These are phyloP conservation scores for Paguma larvata DNA, from an alignment of 2,797 vertebrate species.

Conservation along the genomic window DNA sequence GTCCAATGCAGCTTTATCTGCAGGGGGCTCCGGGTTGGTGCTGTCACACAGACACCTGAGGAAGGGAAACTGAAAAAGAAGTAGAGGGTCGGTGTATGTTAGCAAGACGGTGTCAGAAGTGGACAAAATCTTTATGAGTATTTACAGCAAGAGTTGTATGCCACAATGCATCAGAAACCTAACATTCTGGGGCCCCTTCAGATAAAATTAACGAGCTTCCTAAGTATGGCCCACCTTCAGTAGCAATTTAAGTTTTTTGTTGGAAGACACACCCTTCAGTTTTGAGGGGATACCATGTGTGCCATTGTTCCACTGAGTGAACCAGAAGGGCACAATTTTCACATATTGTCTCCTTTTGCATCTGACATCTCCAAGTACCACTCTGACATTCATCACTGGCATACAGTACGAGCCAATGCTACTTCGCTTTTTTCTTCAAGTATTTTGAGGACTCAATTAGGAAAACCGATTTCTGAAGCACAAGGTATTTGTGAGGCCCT, in stretches of 20 bases:
- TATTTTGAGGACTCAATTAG: neutral
- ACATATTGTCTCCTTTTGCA: neutral
- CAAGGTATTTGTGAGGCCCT: neutral
- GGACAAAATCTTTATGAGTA: neutral
- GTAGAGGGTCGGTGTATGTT: fast-evolving
- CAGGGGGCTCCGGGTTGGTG: constrained; percentile 23
- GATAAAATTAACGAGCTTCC: neutral
- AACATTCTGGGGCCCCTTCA: neutral
- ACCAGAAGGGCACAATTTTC: neutral
- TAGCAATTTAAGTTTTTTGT: neutral
- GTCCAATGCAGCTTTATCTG: constrained; percentile 10
- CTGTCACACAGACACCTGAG: constrained; percentile 23
- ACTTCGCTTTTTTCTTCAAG: neutral
- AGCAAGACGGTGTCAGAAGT: neutral
- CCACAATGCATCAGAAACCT: neutral
- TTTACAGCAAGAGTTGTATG: neutral
- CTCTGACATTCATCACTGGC: neutral
- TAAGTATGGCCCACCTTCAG: neutral
- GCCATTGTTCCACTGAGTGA: neutral
- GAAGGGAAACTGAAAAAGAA: neutral
- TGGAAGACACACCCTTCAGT: neutral
- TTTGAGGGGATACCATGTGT: neutral
- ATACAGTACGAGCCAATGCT: neutral
- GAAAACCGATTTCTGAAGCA: neutral
- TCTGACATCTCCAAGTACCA: neutral